These are phyloP conservation scores for Ylistrum balloti DNA, from an alignment of 1,140 invertebrate species.

Conservation along the genomic window DNA sequence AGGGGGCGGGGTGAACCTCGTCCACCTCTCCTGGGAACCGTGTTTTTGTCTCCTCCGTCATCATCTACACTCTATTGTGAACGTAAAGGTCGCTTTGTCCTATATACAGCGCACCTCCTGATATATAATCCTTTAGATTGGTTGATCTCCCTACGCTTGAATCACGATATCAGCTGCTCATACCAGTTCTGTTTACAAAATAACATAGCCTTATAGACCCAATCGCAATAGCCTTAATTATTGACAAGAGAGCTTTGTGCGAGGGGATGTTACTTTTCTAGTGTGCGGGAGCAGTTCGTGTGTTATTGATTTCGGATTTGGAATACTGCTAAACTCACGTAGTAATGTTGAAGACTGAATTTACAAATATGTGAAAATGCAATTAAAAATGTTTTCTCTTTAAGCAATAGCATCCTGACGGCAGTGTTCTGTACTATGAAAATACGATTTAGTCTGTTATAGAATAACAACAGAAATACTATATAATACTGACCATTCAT, in stretches of 20 bases:
- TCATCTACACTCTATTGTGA: neutral
- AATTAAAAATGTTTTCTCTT: too few species aligned
- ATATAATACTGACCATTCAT: too few species aligned
- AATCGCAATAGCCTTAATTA: neutral
- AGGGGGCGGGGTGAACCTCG: conserved; percentile 58
- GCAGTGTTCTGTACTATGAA: too few species aligned
- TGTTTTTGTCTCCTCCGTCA: neutral
- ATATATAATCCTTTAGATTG: neutral
- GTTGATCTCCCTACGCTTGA: neutral
- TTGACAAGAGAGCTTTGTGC: neutral
- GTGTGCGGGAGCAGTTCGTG: neutral
- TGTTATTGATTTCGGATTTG: too few species aligned
- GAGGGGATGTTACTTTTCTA: neutral
- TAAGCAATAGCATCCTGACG: too few species aligned
- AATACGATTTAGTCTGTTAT: too few species aligned
- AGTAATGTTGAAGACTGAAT: too few species aligned
- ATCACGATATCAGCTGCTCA: neutral
- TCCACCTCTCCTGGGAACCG: conserved; percentile 50
- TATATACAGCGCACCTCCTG: neutral
- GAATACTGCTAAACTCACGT: too few species aligned
- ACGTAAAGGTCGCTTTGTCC: neutral
- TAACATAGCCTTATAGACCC: neutral
- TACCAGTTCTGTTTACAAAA: neutral
- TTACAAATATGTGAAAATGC: too few species aligned
- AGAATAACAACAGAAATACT: too few species aligned